Conservation (phyloP, 2,113 vertebrate genomes). For the Anoplopoma fimbria region DNA sequence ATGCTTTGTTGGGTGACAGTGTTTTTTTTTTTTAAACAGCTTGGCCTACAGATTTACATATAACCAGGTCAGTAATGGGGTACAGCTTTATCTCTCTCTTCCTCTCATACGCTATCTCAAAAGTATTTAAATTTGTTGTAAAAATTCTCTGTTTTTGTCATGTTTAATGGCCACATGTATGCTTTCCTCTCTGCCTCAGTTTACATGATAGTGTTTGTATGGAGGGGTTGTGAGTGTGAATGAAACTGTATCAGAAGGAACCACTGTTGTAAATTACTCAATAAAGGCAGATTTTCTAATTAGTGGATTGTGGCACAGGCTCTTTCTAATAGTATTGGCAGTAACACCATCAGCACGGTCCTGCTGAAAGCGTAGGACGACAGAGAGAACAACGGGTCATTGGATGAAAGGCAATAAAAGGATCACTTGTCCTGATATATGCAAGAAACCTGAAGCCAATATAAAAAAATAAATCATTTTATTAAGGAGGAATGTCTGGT, state of each 20-base stretch:
- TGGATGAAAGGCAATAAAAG: not conserved
- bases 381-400: not conserved
- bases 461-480: no score
- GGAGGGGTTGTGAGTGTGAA: constrained; percentile 59
- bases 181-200: constrained; percentile 59
- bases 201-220: constrained; percentile 63
- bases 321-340: not conserved
- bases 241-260: constrained; percentile 69
- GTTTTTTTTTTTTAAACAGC: constrained; percentile 2
- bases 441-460: not conserved
- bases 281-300: constrained; percentile 82
- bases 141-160: constrained; percentile 7
- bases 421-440: not conserved
- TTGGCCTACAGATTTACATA: constrained; percentile 33
- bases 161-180: constrained; percentile 32
- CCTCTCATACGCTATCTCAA: constrained; percentile 6
- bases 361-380: no score
- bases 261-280: constrained; percentile 78
- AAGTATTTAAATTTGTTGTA: constrained; percentile 58
- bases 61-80: constrained; percentile 57
- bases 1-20: constrained; percentile 26
- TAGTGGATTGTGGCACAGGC: not conserved
- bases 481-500: no score
- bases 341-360: not conserved
- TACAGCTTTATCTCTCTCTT: constrained; percentile 47